A percentile compares a stretch with the other conserved stretches of the same genome.
Evolutionary conservation across 1,140 invertebrate species (phyloP).

Genomic region (Cephus cinctus): DNA sequence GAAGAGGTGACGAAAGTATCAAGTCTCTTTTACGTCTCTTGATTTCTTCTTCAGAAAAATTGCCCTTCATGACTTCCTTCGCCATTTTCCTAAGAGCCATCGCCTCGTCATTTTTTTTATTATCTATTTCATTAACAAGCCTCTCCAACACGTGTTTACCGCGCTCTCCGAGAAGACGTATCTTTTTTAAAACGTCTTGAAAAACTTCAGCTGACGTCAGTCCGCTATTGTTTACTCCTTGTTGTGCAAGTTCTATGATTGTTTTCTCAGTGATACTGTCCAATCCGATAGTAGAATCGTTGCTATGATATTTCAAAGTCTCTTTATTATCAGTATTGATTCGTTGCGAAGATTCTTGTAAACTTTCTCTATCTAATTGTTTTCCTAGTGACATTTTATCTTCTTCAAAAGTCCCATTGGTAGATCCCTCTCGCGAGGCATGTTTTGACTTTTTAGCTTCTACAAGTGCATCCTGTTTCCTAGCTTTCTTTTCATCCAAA

Average conservation of each 20-base stretch:
- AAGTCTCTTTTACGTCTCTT: slow-evolving; percentile 35
- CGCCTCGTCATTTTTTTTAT: slow-evolving; percentile 16
- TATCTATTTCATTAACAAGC: slow-evolving; percentile 49
- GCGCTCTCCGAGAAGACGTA: slow-evolving; percentile 57
- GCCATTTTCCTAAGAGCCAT: slow-evolving; percentile 22
- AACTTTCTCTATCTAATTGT: no score
- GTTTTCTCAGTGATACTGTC: background rate
- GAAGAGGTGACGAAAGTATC: slow-evolving; percentile 46
- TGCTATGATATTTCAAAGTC: no score
- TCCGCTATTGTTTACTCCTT: background rate
- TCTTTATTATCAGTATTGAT: no score
- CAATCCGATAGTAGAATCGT: background rate
- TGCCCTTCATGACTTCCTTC: slow-evolving; percentile 25
- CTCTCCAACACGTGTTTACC: slow-evolving; percentile 56
- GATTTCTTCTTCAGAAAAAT: slow-evolving; percentile 16
- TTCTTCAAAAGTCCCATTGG: no score
- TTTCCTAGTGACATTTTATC: no score
- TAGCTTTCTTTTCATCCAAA: background rate
- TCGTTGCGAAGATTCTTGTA: no score
- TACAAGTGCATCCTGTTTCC: background rate
- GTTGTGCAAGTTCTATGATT: no score
- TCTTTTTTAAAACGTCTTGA: slow-evolving; percentile 58
- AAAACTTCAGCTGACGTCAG: slow-evolving; percentile 60
- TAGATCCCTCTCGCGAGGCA: background rate
- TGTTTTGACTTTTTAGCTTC: background rate